A percentile compares a stretch with the other conserved stretches of the same genome.
These are phyloP conservation scores for Pangasius mekongensis DNA, from an alignment of 2,797 vertebrate species.

Conservation along the genomic window DNA sequence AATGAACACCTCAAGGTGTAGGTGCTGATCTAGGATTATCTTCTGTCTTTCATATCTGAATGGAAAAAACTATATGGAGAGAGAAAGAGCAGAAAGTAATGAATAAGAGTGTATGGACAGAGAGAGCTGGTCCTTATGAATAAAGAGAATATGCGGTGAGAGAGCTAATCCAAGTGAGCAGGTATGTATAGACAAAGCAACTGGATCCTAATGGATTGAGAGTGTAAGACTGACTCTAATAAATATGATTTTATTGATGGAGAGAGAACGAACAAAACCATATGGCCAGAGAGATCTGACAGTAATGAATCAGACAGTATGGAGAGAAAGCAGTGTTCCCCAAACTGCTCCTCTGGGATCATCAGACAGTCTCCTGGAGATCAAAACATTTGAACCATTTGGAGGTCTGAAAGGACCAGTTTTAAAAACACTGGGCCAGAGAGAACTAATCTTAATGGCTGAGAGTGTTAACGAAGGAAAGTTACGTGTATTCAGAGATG, in stretches of 20 bases:
- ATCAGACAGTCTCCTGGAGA: neutral
- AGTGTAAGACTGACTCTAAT: neutral
- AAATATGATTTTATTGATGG: neutral
- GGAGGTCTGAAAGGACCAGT: neutral
- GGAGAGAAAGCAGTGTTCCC: neutral
- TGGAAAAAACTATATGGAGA: neutral
- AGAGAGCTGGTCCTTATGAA: neutral
- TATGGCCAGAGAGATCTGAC: neutral
- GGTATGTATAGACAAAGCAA: neutral
- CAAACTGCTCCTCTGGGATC: neutral
- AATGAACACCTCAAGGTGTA: neutral
- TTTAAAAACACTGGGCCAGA: neutral
- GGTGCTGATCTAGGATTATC: neutral
- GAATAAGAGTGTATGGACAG: neutral
- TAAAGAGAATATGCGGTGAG: neutral
- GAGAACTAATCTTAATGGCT: neutral
- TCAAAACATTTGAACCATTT: neutral
- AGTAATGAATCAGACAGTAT: neutral
- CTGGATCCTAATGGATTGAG: neutral
- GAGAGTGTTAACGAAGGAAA: neutral
- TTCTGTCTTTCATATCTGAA: neutral
- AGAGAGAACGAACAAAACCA: neutral
- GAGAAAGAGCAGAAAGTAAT: neutral
- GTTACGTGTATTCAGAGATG: neutral
- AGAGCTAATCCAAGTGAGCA: neutral